Evolutionary conservation across 2,888 invertebrate species (phyloP).

Genomic region (Lampropteryx suffumata): DNA sequence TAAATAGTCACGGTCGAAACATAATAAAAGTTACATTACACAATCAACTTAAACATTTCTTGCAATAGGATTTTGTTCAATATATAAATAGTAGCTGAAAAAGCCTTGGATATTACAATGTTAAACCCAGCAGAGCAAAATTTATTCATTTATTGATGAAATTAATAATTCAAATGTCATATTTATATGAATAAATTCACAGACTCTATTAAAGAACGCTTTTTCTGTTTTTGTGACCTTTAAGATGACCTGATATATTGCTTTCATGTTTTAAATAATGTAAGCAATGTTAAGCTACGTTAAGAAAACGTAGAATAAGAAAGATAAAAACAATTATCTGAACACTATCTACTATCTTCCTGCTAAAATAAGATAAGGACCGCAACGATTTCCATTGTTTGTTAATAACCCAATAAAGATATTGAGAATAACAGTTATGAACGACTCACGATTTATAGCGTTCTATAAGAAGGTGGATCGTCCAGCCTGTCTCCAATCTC

Average conservation of each 20-base stretch:
- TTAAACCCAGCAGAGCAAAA: background rate
- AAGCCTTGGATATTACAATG: background rate
- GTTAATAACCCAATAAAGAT: slow-evolving; percentile 45
- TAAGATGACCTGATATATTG: background rate
- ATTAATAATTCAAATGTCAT: slow-evolving; percentile 14
- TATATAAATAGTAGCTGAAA: background rate
- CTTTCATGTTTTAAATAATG: too few species aligned
- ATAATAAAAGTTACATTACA: slow-evolving; percentile 36
- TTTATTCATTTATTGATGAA: slow-evolving; percentile 19
- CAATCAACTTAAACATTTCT: slow-evolving; percentile 31
- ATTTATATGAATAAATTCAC: slow-evolving; percentile 14
- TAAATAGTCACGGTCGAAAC: slow-evolving; percentile 34
- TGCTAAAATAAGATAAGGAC: slow-evolving; percentile 39
- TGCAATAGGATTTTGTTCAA: slow-evolving; percentile 1
- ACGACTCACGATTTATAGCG: slow-evolving; percentile 48
- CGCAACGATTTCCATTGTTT: slow-evolving; percentile 55
- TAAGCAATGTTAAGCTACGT: too few species aligned
- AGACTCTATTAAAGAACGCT: background rate
- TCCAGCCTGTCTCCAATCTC: too few species aligned
- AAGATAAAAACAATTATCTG: slow-evolving; percentile 5
- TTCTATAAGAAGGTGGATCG: too few species aligned
- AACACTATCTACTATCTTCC: slow-evolving; percentile 38
- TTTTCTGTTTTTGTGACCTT: background rate
- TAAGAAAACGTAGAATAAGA: background rate
- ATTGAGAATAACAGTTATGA: slow-evolving; percentile 47